A percentile compares a stretch with the other conserved stretches of the same genome.
These are phyloP conservation scores for Axis porcinus DNA, from an alignment of 2,113 vertebrate genomes.

Conservation along the genomic window DNA sequence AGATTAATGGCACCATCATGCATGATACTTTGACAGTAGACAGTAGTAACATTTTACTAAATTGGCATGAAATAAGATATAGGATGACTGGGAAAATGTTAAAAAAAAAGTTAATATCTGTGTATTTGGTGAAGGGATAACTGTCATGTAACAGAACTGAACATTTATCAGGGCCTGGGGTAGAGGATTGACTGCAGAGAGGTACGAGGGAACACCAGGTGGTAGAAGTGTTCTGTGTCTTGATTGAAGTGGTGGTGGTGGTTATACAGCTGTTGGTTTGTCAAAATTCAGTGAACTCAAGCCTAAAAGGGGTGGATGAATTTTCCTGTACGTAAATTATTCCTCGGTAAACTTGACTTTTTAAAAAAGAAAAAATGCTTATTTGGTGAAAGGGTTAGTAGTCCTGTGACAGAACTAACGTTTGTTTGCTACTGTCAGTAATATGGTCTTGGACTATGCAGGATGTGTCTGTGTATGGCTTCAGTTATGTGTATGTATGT, in stretches of 20 bases:
- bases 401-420: not conserved
- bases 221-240: not conserved
- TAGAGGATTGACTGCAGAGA: not conserved
- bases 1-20: constrained; percentile 18
- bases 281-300: not conserved
- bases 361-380: not conserved
- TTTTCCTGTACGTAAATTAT: not conserved
- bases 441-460: not conserved
- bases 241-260: not conserved
- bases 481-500: not conserved
- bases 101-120: not conserved
- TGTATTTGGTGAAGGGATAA: not conserved
- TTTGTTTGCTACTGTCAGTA: constrained; percentile 7
- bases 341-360: not conserved
- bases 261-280: not conserved
- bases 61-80: constrained; percentile 4
- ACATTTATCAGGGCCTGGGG: not conserved
- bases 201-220: not conserved
- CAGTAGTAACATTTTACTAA: not conserved
- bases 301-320: not conserved
- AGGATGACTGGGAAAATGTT: not conserved
- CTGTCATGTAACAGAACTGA: not conserved
- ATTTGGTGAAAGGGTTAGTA: constrained; percentile 6
- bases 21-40: not conserved
- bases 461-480: not conserved